Base-by-base conservation (phyloP, 2,888 invertebrate genomes). In the Conops quadrifasciatus region DNA sequence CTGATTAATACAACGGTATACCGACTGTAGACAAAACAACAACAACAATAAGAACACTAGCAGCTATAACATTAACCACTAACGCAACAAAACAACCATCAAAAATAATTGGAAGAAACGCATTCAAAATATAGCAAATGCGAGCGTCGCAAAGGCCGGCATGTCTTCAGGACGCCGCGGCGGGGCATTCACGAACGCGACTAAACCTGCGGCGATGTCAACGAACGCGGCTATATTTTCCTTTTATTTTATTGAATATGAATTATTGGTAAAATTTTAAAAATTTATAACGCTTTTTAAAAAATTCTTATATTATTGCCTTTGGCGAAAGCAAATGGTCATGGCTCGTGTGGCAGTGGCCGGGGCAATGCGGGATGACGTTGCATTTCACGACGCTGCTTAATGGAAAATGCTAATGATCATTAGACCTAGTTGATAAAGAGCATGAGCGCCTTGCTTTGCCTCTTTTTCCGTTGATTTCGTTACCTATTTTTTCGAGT, bases 361-460 rank as follows among this genome's bases (percentile, higher is more conserved):
- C 2, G 70, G 67, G 65, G 72, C 67, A 51, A 43, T 36, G 43
- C 70, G 70, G 70, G 72, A 73, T 59, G 53, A 51, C 51, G 59
- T 67, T 64, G 51, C 49, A 21, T 59, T 36, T 58, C 49, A 51
- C 30, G 56, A 62, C 56, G 53, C 60, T 21, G 59, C 64, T 73
- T 71, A 73, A 73, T 65, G 67, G 72, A 73, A 73, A 45, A 47
- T 47, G 15, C 21, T 56, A 66, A 66, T 63, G 70, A 63, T 65
- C 69, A 36, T 53, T 53, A 53, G 63, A 45, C 30, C 45, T 43
- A 21, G 21, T 13, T 16, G 19, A 4, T 5, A 2, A 11, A 15
- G 15, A 28, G 26, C 26, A 49, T 58, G 58, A 11, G 15, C 9
- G 1, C 24, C 1, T 58, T 58, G 1, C 7, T 16, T 26, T 19